These are phyloP conservation scores for Clarias laeviceps DNA, from an alignment of 2,797 vertebrate species.

Conservation along the genomic window DNA sequence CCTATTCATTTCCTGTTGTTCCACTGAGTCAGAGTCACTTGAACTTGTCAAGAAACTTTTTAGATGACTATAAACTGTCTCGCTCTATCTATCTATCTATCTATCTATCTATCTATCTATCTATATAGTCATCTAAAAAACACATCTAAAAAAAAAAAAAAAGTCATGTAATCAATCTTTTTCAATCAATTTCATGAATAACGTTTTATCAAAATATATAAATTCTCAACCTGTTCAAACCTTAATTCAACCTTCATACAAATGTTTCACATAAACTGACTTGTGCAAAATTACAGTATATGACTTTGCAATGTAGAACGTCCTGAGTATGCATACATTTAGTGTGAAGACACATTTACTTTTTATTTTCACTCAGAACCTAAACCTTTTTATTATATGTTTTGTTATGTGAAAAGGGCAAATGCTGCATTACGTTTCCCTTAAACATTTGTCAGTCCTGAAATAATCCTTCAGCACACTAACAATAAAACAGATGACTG, in stretches of 20 bases:
- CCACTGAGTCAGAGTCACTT: not conserved
- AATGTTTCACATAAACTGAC: not conserved
- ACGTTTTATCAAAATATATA: not conserved
- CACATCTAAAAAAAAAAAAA: not conserved
- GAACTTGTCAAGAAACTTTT: not conserved
- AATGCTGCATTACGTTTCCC: not conserved
- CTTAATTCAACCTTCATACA: not conserved
- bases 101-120: no score
- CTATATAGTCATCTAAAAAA: no score
- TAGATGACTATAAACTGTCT: no score
- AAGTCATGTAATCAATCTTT: not conserved
- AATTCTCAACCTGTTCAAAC: not conserved
- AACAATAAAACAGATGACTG: constrained; percentile 31
- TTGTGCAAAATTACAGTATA: not conserved
- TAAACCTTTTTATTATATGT: not conserved
- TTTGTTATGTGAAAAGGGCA: not conserved
- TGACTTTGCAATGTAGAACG: not conserved
- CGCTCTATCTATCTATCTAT: no score
- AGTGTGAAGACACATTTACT: not conserved
- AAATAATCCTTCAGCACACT: constrained; percentile 21
- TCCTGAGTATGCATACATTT: no score
- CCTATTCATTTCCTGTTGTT: not conserved
- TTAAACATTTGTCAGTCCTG: not conserved
- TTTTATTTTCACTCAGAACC: no score
- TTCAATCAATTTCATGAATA: not conserved